A percentile compares a stretch with the other conserved stretches of the same genome.
phyloP scores from a whole-genome alignment of 92 coral and sea anemone genomes.

The Metridium senile region DNA sequence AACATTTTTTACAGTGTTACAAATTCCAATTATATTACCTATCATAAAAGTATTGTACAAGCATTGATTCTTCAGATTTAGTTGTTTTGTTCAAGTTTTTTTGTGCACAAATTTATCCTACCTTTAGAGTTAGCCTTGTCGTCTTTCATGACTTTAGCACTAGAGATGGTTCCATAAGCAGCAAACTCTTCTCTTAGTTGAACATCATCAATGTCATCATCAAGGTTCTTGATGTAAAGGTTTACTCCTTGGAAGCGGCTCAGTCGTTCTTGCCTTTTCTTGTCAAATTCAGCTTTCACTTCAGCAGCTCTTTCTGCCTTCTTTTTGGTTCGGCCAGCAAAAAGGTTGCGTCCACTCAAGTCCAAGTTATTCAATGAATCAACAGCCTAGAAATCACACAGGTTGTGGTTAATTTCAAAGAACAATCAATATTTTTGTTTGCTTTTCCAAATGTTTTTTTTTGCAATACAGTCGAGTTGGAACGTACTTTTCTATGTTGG shows the following conservation, averaged over 20 bases:
- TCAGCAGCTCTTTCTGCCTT: conserved; percentile 89
- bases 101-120: conserved; percentile 6
- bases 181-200: conserved; percentile 91
- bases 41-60: too few relatives aligned
- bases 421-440: too few relatives aligned
- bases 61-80: too few relatives aligned
- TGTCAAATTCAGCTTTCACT: conserved; percentile 85
- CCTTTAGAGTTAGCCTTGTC: conserved; percentile 95
- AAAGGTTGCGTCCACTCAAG: conserved; percentile 70
- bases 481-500: neutral
- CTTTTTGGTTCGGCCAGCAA: conserved; percentile 93
- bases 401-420: too few relatives aligned
- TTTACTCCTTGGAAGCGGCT: conserved; percentile 97
- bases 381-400: conserved; percentile 66
- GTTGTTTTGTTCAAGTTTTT: too few relatives aligned
- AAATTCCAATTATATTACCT: too few relatives aligned
- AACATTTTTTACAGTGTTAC: too few relatives aligned
- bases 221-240: conserved; percentile 94
- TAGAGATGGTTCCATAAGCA: conserved; percentile 92
- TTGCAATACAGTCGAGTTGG: too few relatives aligned
- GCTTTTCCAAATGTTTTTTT: too few relatives aligned
- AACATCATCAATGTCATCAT: conserved; percentile 91
- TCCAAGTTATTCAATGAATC: conserved; percentile 75
- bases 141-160: conserved; percentile 96
- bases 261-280: conserved; percentile 85